phyloP scores from a whole-genome alignment of 2,797 vertebrate species.

The Eulemur rubriventer region DNA sequence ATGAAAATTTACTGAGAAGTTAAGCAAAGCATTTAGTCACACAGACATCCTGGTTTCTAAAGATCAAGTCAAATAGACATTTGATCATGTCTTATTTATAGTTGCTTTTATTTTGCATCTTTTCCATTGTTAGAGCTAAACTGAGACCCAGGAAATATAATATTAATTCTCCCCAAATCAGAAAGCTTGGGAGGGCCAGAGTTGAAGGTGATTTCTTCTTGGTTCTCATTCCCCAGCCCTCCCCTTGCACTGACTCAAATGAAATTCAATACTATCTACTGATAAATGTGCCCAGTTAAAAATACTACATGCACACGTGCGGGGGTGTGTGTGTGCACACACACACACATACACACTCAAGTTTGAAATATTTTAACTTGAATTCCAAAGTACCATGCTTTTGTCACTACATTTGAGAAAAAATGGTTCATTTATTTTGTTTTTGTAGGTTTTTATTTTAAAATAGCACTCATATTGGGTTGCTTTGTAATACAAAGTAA shows the following conservation, averaged over 20 bases:
- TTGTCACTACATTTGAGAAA: not conserved
- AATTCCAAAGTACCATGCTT: not conserved
- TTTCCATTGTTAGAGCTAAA: not conserved
- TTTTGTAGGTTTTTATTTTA: constrained; percentile 11
- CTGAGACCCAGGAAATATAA: not conserved
- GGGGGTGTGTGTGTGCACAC: no score
- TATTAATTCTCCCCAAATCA: not conserved
- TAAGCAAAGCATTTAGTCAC: constrained; percentile 36
- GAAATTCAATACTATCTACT: not conserved
- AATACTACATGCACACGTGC: not conserved
- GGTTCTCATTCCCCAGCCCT: not conserved
- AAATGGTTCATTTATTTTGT: not conserved
- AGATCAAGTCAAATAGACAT: not conserved
- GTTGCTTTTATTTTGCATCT: constrained; percentile 18
- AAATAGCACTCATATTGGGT: not conserved
- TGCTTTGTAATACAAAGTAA: not conserved
- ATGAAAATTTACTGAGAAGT: constrained; percentile 41
- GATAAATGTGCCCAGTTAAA: not conserved
- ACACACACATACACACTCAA: not conserved
- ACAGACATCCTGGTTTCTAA: not conserved
- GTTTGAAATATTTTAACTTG: not conserved
- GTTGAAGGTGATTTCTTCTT: not conserved
- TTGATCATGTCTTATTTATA: not conserved
- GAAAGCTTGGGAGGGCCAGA: not conserved
- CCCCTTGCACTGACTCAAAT: not conserved